Evolutionary conservation across 2,797 vertebrate genomes (phyloP).

Genomic region (Neoniphon sammara): DNA sequence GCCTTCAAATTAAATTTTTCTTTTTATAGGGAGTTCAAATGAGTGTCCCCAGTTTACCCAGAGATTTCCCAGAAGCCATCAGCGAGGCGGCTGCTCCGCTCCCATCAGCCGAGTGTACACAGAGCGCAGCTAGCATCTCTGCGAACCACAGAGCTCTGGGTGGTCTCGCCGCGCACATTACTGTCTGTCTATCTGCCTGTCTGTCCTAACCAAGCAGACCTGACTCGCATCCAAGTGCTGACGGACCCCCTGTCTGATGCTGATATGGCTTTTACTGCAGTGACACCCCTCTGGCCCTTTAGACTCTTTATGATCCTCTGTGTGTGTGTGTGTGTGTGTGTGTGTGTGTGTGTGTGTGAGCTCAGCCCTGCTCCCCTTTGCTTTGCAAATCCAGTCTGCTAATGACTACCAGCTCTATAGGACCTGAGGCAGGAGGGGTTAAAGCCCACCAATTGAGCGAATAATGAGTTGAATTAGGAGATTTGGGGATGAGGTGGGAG

Average conservation of each 20-base stretch:
- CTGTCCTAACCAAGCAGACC: slow-evolving; percentile 61
- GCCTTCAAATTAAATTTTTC: slow-evolving; percentile 13
- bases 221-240: slow-evolving; percentile 73
- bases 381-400: slow-evolving; percentile 72
- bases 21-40: slow-evolving; percentile 37
- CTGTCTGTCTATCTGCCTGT: slow-evolving; percentile 60
- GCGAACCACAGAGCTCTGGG: slow-evolving; percentile 76
- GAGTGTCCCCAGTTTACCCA: slow-evolving; percentile 25
- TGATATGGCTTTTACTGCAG: slow-evolving; percentile 68
- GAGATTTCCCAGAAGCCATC: slow-evolving; percentile 68
- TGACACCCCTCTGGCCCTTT: slow-evolving; percentile 67
- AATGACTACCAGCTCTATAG: slow-evolving; percentile 85
- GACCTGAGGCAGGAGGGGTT: slow-evolving; percentile 80
- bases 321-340: slow-evolving; percentile 36
- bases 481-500: slow-evolving; percentile 80
- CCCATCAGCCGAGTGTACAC: slow-evolving; percentile 61
- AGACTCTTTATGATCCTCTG: slow-evolving; percentile 44
- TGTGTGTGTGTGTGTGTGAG: slow-evolving; percentile 20
- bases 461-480: slow-evolving; percentile 88
- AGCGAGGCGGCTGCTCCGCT: slow-evolving; percentile 51
- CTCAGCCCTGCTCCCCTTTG: slow-evolving; percentile 45
- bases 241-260: slow-evolving; percentile 61
- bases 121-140: slow-evolving; percentile 63
- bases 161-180: slow-evolving; percentile 75
- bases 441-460: slow-evolving; percentile 86